Evolutionary conservation across 2,113 vertebrate species (phyloP).

Genomic region (Mohoua ochrocephala): DNA sequence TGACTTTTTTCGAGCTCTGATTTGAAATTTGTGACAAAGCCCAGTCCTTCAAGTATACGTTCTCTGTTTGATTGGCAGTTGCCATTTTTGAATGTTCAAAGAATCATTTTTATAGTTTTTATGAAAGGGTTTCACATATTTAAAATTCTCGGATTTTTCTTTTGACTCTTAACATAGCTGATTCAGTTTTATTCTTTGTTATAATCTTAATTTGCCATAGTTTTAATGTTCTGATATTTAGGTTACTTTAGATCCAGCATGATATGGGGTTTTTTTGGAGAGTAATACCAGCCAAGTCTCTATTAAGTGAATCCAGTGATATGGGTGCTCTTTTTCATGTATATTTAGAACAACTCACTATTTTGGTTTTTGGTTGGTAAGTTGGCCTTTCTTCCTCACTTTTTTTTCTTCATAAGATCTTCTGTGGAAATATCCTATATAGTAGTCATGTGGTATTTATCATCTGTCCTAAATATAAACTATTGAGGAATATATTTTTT

Average conservation of each 20-base stretch:
- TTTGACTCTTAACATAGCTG: not conserved
- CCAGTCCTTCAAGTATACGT: rapidly evolving
- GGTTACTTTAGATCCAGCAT: not conserved
- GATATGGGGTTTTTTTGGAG: not conserved
- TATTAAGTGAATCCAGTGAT: not conserved
- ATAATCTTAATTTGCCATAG: not conserved
- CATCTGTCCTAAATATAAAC: not conserved
- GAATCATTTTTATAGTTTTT: not conserved
- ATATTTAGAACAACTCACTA: not conserved
- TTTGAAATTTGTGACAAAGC: not conserved
- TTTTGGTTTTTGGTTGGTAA: not conserved
- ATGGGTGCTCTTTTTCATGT: not conserved
- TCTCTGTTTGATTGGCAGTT: not conserved
- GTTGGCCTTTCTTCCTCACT: not conserved
- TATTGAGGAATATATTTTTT: not conserved
- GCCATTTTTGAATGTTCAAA: not conserved
- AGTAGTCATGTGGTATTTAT: not conserved
- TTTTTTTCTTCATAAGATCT: not conserved
- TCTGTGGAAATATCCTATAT: not conserved
- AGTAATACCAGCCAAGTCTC: not conserved
- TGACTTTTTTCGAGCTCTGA: not conserved
- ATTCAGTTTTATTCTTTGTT: not conserved
- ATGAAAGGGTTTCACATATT: not conserved
- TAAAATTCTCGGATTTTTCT: not conserved
- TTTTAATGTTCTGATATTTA: not conserved